Conservation (phyloP, 2,797 vertebrate species). For the Melanitta fusca region DNA sequence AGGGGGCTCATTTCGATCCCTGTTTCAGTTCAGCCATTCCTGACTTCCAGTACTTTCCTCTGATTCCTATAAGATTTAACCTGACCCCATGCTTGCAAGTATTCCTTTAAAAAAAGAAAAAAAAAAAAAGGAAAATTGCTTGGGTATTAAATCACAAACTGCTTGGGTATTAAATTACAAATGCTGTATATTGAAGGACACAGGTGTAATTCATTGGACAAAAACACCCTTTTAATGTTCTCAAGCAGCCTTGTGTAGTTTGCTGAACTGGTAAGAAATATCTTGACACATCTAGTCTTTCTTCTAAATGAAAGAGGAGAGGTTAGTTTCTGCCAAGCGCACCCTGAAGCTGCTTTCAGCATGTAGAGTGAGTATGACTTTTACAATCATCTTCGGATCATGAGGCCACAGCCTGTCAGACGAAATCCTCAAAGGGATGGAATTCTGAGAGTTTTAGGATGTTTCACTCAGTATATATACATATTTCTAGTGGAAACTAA, state of each 20-base stretch:
- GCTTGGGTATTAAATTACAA: background rate
- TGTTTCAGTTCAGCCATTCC: background rate
- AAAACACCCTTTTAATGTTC: constrained; percentile 2
- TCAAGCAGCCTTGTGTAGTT: background rate
- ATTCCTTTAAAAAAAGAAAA: background rate
- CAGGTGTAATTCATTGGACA: background rate
- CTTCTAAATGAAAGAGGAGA: background rate
- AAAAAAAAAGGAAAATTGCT: no score
- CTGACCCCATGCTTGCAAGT: background rate
- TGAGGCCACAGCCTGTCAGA: background rate
- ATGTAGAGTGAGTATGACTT: background rate
- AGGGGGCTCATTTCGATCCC: background rate
- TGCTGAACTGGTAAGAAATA: constrained; percentile 21
- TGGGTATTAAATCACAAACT: no score
- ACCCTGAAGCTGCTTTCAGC: constrained; percentile 1
- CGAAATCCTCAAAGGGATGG: background rate
- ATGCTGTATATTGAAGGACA: rapidly evolving
- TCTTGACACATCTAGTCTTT: constrained; percentile 4
- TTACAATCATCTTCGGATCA: background rate
- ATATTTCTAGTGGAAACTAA: background rate
- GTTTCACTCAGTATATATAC: background rate
- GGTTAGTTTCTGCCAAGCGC: background rate
- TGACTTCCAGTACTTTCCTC: background rate
- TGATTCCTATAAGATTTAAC: background rate
- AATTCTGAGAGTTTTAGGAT: background rate